phyloP scores from a whole-genome alignment of 2,888 invertebrate species.

The Tetramorium bicarinatum region DNA sequence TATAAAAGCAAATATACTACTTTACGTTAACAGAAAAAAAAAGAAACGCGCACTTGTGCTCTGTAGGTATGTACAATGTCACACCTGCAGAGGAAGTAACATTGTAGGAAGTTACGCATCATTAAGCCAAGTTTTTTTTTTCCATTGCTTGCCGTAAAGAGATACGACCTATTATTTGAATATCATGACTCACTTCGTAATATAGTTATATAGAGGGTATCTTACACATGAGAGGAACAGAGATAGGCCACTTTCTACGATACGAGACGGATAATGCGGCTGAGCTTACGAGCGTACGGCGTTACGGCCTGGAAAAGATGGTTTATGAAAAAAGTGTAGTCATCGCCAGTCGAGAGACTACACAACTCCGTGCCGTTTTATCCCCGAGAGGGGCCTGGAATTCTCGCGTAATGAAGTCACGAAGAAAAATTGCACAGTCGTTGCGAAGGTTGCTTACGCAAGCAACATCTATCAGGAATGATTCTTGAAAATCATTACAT shows the following conservation, averaged over 20 bases:
- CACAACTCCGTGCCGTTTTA: background rate
- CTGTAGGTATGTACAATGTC: slow-evolving; percentile 23
- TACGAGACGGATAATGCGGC: background rate
- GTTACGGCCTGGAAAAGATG: background rate
- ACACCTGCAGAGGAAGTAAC: slow-evolving; percentile 41
- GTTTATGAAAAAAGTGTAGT: slow-evolving; percentile 4
- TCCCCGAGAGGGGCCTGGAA: background rate
- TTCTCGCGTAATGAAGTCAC: slow-evolving; percentile 50
- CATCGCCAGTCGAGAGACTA: background rate
- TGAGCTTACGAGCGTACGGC: background rate
- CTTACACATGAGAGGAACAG: background rate
- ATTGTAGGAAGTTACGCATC: slow-evolving; percentile 40
- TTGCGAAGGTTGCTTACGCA: slow-evolving; percentile 49
- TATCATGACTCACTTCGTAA: slow-evolving; percentile 30
- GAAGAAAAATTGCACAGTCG: slow-evolving; percentile 42
- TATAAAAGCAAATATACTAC: background rate
- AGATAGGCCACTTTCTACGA: slow-evolving; percentile 4
- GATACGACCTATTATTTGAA: slow-evolving; percentile 38
- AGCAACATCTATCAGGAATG: slow-evolving; percentile 33
- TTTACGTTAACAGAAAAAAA: background rate
- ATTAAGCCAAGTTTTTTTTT: slow-evolving; percentile 36
- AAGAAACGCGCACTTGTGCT: background rate
- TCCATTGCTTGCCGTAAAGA: slow-evolving; percentile 6
- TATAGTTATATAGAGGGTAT: background rate
- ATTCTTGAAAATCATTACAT: slow-evolving; percentile 21